A percentile compares a stretch with the other conserved stretches of the same genome.
Conservation (phyloP, 2,888 invertebrate species). For the Campoplex capitator region DNA sequence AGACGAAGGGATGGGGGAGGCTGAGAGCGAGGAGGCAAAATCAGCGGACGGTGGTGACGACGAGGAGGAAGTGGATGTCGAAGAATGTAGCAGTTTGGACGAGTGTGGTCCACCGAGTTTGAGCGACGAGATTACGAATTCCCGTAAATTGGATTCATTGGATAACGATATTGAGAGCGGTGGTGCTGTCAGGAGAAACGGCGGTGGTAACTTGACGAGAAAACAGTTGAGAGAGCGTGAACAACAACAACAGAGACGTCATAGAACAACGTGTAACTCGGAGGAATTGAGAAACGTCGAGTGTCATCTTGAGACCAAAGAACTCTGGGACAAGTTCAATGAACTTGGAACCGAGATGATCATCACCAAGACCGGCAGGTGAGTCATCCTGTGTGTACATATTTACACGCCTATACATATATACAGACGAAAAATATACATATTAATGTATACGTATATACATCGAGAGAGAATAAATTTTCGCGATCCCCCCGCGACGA, state of each 20-base stretch:
- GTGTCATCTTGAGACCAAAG: slow-evolving; percentile 97
- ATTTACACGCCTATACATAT: not conserved
- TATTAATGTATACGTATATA: slow-evolving; percentile 37
- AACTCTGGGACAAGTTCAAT: slow-evolving; percentile 99
- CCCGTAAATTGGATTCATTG: slow-evolving; percentile 51
- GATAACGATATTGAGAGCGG: slow-evolving; percentile 48
- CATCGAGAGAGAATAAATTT: slow-evolving; percentile 18
- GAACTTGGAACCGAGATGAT: slow-evolving; percentile 99
- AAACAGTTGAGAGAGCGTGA: slow-evolving; percentile 73
- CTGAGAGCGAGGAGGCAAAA: slow-evolving; percentile 80
- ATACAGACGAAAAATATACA: not conserved
- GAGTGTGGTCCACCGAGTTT: slow-evolving; percentile 82
- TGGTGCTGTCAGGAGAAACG: slow-evolving; percentile 78
- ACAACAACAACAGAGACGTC: slow-evolving; percentile 78
- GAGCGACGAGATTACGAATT: slow-evolving; percentile 72
- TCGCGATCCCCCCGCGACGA: slow-evolving; percentile 22
- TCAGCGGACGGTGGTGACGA: slow-evolving; percentile 83
- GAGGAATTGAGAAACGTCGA: slow-evolving; percentile 89
- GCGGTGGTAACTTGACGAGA: slow-evolving; percentile 77
- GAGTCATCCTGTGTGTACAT: slow-evolving; percentile 77
- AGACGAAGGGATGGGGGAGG: slow-evolving; percentile 86
- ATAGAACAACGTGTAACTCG: slow-evolving; percentile 86
- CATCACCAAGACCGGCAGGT: slow-evolving; percentile 98
- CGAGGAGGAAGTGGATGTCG: slow-evolving; percentile 87
- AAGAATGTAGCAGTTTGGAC: slow-evolving; percentile 87